Percentiles rank a stretch among this genome's conserved stretches.
phyloP scores from a whole-genome alignment of 2,113 vertebrate genomes.

The Chloebia gouldiae region DNA sequence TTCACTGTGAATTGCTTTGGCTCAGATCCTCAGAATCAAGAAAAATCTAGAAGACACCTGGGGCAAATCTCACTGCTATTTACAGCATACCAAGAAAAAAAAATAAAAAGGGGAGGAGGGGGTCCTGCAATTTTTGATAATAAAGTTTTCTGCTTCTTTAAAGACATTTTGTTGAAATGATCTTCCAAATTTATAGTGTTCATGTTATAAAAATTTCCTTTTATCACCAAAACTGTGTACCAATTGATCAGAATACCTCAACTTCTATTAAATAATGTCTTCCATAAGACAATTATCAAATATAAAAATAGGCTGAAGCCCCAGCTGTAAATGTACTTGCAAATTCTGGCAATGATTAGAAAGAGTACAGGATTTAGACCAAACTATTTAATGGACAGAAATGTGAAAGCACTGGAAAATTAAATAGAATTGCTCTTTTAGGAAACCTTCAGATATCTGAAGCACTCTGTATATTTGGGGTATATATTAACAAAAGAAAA shows the following conservation, averaged over 20 bases:
- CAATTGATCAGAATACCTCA: background rate
- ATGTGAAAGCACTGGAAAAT: background rate
- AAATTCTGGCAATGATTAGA: background rate
- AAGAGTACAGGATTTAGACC: background rate
- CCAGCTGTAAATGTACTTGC: background rate
- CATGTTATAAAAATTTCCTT: background rate
- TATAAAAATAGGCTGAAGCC: background rate
- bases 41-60: background rate
- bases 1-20: background rate
- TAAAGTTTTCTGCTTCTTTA: background rate
- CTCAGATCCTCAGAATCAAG: background rate
- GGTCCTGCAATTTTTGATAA: background rate
- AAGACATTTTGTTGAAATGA: background rate
- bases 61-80: background rate
- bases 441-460: background rate
- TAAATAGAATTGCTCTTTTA: background rate
- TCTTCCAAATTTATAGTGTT: background rate
- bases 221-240: background rate
- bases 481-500: background rate
- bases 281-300: background rate
- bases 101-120: too few relatives aligned
- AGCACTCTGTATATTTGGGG: background rate
- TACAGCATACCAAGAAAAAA: fast-evolving
- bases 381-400: background rate
- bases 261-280: background rate